Evolutionary conservation across 1,140 invertebrate species (phyloP).

Genomic region (Drosophila subobscura): DNA sequence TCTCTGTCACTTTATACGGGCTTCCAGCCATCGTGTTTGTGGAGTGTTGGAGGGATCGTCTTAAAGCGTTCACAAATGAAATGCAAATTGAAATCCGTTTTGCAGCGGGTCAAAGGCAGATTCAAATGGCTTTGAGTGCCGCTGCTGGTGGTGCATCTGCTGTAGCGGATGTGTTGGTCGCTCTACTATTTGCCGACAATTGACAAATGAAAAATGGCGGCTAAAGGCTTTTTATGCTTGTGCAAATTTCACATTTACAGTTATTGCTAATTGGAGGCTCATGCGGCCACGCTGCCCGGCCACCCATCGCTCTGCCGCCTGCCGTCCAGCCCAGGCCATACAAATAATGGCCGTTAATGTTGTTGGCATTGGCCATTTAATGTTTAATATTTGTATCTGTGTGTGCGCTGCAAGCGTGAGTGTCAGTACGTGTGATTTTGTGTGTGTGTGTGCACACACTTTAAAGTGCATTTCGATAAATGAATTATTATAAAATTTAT

Average conservation of each 20-base stretch:
- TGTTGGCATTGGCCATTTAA: conserved; percentile 81
- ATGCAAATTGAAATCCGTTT: conserved; percentile 6
- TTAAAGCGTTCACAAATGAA: conserved; percentile 23
- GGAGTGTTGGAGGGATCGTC: conserved; percentile 3
- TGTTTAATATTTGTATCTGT: conserved; percentile 68
- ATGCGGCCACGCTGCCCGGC: conserved; percentile 64
- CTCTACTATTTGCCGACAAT: conserved; percentile 63
- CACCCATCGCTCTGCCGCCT: neutral
- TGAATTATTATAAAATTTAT: conserved; percentile 83
- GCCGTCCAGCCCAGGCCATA: conserved; percentile 21
- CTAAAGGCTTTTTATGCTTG: conserved; percentile 78
- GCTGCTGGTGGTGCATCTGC: neutral
- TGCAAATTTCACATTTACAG: conserved; percentile 81
- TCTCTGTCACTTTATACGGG: neutral
- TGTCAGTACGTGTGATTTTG: conserved; percentile 18
- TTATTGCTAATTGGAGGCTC: conserved; percentile 82
- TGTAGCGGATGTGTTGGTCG: conserved; percentile 12
- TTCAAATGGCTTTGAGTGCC: neutral
- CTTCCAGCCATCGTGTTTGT: neutral
- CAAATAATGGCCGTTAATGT: conserved; percentile 77
- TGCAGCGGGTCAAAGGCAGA: too few relatives aligned
- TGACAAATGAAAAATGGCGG: conserved; percentile 80
- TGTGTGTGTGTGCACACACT: conserved; percentile 37
- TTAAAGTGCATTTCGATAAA: conserved; percentile 79
- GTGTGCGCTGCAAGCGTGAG: conserved; percentile 21